Percentiles rank a stretch among this genome's conserved stretches.
Evolutionary conservation across 2,888 invertebrate species (phyloP).

Genomic region (Sipha maydis): DNA sequence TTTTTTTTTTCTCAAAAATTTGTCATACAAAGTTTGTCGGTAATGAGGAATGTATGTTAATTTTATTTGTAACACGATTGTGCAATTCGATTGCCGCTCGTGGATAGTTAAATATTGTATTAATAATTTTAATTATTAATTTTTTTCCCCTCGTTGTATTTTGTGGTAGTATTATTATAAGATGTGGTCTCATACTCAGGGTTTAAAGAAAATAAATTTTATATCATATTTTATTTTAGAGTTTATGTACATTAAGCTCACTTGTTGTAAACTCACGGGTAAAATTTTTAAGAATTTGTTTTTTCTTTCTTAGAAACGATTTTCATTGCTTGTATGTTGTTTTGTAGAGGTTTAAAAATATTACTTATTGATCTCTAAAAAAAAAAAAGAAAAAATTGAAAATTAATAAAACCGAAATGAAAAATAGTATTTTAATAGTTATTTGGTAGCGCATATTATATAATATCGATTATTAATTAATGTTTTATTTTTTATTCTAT

Average conservation of each 20-base stretch:
- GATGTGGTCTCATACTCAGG: conserved; percentile 57
- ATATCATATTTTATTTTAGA: conserved; percentile 59
- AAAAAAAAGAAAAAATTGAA: conserved; percentile 21
- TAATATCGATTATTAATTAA: conserved; percentile 22
- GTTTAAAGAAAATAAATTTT: conserved; percentile 57
- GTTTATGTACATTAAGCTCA: conserved; percentile 57
- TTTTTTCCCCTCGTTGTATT: conserved; percentile 56
- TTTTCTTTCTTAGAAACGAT: conserved; percentile 49
- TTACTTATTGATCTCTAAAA: conserved; percentile 52
- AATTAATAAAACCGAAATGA: conserved; percentile 45
- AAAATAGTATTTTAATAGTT: conserved; percentile 39
- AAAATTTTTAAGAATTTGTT: conserved; percentile 55
- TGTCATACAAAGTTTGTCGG: neutral
- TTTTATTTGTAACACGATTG: conserved; percentile 28
- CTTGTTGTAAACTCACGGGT: conserved; percentile 60
- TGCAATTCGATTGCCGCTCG: neutral
- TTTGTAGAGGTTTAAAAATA: conserved; percentile 59
- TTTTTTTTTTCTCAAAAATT: neutral
- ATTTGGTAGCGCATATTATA: conserved; percentile 33
- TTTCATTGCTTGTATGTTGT: conserved; percentile 52
- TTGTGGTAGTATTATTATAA: conserved; percentile 60
- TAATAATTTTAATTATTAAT: conserved; percentile 40
- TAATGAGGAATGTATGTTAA: conserved; percentile 20
- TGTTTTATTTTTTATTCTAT: conserved; percentile 29
- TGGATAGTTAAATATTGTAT: conserved; percentile 39